Evolutionary conservation across 2,113 vertebrate genomes (phyloP).

Genomic region (Rhabdomys dilectus): DNA sequence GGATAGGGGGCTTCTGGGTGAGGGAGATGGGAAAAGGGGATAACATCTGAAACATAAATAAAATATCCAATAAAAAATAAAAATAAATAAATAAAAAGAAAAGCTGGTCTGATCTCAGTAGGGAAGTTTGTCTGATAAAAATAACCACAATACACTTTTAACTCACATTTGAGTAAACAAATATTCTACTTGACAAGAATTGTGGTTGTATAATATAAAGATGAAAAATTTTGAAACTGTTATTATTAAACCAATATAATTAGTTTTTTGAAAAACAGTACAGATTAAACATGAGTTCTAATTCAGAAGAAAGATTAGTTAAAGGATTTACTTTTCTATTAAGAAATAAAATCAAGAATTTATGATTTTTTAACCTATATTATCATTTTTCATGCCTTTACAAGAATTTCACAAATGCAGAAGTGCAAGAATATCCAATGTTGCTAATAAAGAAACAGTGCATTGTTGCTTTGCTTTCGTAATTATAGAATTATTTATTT

Average conservation of each 20-base stretch:
- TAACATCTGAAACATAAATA: too few species aligned
- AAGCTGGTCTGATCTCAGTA: not conserved
- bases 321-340: not conserved
- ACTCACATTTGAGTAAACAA: not conserved
- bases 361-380: not conserved
- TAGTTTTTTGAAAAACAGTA: not conserved
- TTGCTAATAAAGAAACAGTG: not conserved
- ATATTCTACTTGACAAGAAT: not conserved
- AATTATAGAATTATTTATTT: not conserved
- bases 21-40: too few species aligned
- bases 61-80: too few species aligned
- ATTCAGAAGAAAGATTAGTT: not conserved
- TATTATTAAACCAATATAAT: not conserved
- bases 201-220: not conserved
- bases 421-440: not conserved
- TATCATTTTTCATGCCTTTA: not conserved
- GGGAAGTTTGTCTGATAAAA: not conserved
- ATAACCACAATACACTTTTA: not conserved
- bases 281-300: not conserved
- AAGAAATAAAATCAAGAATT: not conserved
- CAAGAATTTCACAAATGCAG: not conserved
- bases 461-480: not conserved
- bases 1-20: too few species aligned
- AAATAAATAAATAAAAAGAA: too few species aligned
- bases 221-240: not conserved